Percentiles rank a stretch among this genome's conserved stretches.
phyloP scores from a whole-genome alignment of 2,888 invertebrate species.

The Crioceris asparagi region DNA sequence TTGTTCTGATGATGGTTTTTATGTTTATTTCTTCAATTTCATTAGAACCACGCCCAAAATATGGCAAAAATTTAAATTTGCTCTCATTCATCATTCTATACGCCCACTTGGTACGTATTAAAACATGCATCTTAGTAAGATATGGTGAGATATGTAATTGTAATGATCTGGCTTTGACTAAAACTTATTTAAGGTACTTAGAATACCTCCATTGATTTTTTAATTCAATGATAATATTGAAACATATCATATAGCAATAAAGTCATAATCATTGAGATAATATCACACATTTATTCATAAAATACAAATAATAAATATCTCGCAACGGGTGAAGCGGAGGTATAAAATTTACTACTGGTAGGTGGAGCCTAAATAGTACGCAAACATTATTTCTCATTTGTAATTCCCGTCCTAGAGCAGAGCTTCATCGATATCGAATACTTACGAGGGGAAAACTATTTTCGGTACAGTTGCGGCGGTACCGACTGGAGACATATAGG shows the following conservation, averaged over 20 bases:
- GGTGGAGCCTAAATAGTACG: too few species aligned
- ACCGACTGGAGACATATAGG: too few species aligned
- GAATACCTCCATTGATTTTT: too few species aligned
- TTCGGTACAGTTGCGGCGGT: too few species aligned
- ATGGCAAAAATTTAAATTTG: background rate
- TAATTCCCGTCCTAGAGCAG: too few species aligned
- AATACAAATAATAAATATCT: background rate
- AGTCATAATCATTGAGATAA: background rate
- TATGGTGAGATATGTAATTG: background rate
- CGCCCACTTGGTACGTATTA: background rate
- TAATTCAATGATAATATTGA: too few species aligned
- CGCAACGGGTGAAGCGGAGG: too few species aligned
- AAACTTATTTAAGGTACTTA: background rate
- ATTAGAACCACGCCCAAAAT: background rate
- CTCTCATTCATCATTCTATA: background rate
- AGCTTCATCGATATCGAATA: too few species aligned
- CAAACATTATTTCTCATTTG: too few species aligned
- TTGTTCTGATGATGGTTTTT: background rate
- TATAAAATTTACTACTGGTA: too few species aligned
- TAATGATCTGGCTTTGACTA: background rate
- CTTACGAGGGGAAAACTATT: too few species aligned
- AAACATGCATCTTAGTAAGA: background rate
- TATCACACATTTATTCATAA: background rate
- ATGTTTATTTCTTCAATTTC: background rate
- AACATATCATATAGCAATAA: too few species aligned